phyloP scores from a whole-genome alignment of 2,797 vertebrate species.

The Moxostoma hubbsi region DNA sequence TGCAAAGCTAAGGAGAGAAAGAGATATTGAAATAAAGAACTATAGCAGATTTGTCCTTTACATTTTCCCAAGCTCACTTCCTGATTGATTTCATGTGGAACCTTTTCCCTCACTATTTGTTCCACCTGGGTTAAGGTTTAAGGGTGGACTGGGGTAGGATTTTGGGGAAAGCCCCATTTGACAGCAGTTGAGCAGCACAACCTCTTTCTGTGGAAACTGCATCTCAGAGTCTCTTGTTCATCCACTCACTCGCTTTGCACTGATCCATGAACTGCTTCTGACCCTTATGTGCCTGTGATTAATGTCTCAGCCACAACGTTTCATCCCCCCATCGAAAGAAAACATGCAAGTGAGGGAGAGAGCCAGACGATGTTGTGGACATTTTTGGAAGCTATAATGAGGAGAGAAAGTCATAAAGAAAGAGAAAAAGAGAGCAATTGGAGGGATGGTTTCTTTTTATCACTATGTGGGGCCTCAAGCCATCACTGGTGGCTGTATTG shows the following conservation, averaged over 20 bases:
- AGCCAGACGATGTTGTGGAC: conserved; percentile 44
- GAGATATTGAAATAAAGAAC: neutral
- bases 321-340: conserved; percentile 64
- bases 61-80: conserved; percentile 30
- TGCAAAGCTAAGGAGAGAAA: neutral
- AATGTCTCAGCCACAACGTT: conserved; percentile 64
- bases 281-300: conserved; percentile 72
- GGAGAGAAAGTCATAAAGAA: conserved; percentile 19
- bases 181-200: conserved; percentile 36
- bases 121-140: conserved; percentile 45
- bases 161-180: conserved; percentile 37
- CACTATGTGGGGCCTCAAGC: conserved; percentile 16
- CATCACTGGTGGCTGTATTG: conserved; percentile 38
- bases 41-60: conserved; percentile 8
- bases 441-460: conserved; percentile 33
- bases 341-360: conserved; percentile 34
- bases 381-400: conserved; percentile 42
- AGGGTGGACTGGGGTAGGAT: conserved; percentile 4
- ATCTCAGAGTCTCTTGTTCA: conserved; percentile 47
- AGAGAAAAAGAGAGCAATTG: conserved; percentile 25
- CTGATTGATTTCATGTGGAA: conserved; percentile 42
- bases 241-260: conserved; percentile 57
- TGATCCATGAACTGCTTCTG: conserved; percentile 70
- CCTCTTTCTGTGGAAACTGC: conserved; percentile 42
- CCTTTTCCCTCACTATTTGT: conserved; percentile 34